Percentiles rank a stretch among this genome's conserved stretches.
phyloP scores from a whole-genome alignment of 2,888 invertebrate species.

The Dione juno region DNA sequence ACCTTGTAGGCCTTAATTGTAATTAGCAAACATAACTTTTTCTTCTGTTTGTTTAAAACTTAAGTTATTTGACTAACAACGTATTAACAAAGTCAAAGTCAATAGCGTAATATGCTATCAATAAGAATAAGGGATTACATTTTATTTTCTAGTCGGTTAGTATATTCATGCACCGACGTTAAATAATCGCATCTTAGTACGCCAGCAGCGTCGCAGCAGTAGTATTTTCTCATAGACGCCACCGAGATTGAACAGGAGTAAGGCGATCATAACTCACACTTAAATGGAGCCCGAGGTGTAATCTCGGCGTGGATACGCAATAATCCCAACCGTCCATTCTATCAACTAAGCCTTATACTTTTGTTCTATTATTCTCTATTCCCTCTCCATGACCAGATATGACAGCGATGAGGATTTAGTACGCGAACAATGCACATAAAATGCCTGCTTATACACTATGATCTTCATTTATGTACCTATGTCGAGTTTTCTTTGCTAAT shows the following conservation, averaged over 20 bases:
- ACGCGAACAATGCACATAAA: conserved; percentile 31
- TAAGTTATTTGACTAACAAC: background rate
- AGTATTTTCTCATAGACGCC: conserved; percentile 79
- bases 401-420: conserved; percentile 40
- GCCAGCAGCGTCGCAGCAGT: conserved; percentile 64
- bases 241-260: conserved; percentile 76
- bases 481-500: background rate
- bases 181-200: conserved; percentile 63
- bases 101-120: background rate
- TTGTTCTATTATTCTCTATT: conserved; percentile 57
- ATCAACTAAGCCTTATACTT: conserved; percentile 66
- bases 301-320: conserved; percentile 72
- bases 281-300: conserved; percentile 73
- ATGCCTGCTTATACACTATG: conserved; percentile 6
- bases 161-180: conserved; percentile 39
- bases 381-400: conserved; percentile 41
- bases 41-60: background rate
- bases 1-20: conserved; percentile 1
- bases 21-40: background rate
- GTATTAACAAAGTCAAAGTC: background rate
- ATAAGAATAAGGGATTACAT: background rate
- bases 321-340: conserved; percentile 73
- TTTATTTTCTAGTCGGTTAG: conserved; percentile 21
- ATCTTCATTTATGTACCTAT: background rate
- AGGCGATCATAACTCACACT: conserved; percentile 80